A percentile compares a stretch with the other conserved stretches of the same genome.
Conservation (phyloP, 2,888 invertebrate genomes). For the Sepioteuthis lessoniana region DNA sequence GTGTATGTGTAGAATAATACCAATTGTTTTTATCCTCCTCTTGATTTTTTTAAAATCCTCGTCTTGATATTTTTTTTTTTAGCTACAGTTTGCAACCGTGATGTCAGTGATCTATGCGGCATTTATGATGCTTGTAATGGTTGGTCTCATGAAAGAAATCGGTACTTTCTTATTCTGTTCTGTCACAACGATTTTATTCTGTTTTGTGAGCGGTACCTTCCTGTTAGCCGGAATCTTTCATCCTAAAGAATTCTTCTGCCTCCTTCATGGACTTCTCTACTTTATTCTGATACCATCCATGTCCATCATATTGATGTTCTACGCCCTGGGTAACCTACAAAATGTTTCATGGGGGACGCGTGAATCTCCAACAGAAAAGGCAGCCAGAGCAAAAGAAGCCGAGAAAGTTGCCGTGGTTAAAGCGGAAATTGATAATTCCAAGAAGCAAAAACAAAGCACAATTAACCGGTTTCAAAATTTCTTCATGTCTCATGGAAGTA, state of each 20-base stretch:
- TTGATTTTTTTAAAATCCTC: not conserved
- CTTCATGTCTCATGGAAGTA: not conserved
- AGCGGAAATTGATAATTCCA: not conserved
- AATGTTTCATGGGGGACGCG: slow-evolving; percentile 95
- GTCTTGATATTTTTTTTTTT: slow-evolving; percentile 63
- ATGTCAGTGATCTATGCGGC: slow-evolving; percentile 94
- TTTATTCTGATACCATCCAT: slow-evolving; percentile 94
- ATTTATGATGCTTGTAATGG: slow-evolving; percentile 99
- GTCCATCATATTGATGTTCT: slow-evolving; percentile 92
- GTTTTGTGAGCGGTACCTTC: slow-evolving; percentile 91
- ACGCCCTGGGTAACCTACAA: slow-evolving; percentile 92
- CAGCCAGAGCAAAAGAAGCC: not conserved
- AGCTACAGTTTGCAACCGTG: slow-evolving; percentile 94
- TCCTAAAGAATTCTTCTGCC: slow-evolving; percentile 83
- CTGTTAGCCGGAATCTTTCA: slow-evolving; percentile 96
- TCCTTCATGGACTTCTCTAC: slow-evolving; percentile 84
- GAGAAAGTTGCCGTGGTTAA: not conserved
- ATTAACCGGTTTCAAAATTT: not conserved
- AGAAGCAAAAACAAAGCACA: not conserved
- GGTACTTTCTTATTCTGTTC: slow-evolving; percentile 93
- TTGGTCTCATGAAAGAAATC: slow-evolving; percentile 96
- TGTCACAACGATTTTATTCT: slow-evolving; percentile 97
- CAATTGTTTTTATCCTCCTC: not conserved
- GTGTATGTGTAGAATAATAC: too few species aligned
- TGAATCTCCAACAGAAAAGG: slow-evolving; percentile 78